These are phyloP conservation scores for Lethenteron reissneri DNA, from an alignment of 2,113 vertebrate species.

Conservation along the genomic window DNA sequence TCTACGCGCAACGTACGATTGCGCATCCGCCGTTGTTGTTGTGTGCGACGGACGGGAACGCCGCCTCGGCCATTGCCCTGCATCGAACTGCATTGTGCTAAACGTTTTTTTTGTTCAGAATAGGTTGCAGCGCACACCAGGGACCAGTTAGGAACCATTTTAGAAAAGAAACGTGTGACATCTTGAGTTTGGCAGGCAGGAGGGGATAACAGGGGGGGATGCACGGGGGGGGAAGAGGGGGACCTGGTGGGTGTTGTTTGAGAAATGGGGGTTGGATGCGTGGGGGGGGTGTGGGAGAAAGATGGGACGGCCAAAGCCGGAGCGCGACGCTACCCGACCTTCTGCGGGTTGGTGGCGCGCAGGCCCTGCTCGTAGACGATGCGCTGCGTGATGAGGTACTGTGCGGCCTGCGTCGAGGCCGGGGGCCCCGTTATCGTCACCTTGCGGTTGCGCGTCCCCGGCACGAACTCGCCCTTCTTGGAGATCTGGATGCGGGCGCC, in stretches of 20 bases:
- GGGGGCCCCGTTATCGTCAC: conserved; percentile 64
- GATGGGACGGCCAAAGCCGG: neutral
- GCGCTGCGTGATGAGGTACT: conserved; percentile 64
- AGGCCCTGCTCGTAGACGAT: conserved; percentile 68
- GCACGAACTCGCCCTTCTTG: conserved; percentile 63
- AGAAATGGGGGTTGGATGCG: neutral
- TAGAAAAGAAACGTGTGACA: too few relatives aligned
- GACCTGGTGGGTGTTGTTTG: neutral
- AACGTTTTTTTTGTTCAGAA: too few relatives aligned
- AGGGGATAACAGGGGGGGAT: neutral
- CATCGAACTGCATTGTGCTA: too few relatives aligned
- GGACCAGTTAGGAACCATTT: too few relatives aligned
- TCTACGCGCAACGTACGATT: too few relatives aligned
- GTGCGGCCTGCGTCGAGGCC: conserved; percentile 55
- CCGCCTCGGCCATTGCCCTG: too few relatives aligned
- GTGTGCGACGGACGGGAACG: too few relatives aligned
- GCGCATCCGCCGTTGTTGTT: too few relatives aligned
- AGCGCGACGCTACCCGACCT: conserved; percentile 41
- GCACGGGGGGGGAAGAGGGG: neutral
- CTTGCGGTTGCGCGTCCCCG: conserved; percentile 62
- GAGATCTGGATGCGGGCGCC: conserved; percentile 69
- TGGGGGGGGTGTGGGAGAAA: neutral
- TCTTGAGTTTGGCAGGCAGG: too few relatives aligned
- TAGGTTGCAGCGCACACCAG: too few relatives aligned
- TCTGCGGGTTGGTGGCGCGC: conserved; percentile 55